phyloP scores from a whole-genome alignment of 2,797 vertebrate species.

The Thripadectes ignobilis region DNA sequence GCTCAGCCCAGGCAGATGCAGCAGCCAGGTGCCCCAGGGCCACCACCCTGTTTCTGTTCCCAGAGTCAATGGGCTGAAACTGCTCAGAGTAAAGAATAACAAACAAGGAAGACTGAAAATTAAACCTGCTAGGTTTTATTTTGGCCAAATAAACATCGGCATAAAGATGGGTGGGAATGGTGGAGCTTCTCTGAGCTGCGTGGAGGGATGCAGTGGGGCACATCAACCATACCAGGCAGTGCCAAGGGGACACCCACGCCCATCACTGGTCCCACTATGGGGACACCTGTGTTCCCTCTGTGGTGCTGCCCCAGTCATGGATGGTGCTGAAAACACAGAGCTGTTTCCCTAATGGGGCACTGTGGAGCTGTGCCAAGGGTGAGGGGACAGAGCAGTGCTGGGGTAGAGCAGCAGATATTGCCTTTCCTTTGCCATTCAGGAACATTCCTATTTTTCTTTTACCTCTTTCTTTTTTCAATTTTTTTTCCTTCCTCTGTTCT shows the following conservation, averaged over 20 bases:
- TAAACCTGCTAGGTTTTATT: neutral
- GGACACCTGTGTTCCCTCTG: neutral
- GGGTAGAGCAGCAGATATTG: neutral
- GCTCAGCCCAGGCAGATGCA: accelerated
- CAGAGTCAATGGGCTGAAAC: accelerated
- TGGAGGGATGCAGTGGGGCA: neutral
- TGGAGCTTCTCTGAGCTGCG: neutral
- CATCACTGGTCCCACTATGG: accelerated
- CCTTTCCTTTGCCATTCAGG: neutral
- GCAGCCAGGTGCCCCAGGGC: neutral
- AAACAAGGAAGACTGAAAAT: neutral
- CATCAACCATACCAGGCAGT: neutral
- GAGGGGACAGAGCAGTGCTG: neutral
- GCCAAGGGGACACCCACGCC: neutral
- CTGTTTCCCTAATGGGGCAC: accelerated
- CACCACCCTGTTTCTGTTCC: neutral
- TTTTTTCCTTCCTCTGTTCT: neutral
- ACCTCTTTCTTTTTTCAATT: neutral
- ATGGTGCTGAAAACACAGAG: neutral
- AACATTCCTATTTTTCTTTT: accelerated
- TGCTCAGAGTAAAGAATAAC: neutral
- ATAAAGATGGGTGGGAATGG: accelerated
- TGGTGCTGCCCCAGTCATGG: neutral
- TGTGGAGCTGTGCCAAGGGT: neutral
- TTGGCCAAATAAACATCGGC: neutral